These are phyloP conservation scores for Caenorhabditis brenneri DNA, from an alignment of 1,140 invertebrate genomes.

Conservation along the genomic window DNA sequence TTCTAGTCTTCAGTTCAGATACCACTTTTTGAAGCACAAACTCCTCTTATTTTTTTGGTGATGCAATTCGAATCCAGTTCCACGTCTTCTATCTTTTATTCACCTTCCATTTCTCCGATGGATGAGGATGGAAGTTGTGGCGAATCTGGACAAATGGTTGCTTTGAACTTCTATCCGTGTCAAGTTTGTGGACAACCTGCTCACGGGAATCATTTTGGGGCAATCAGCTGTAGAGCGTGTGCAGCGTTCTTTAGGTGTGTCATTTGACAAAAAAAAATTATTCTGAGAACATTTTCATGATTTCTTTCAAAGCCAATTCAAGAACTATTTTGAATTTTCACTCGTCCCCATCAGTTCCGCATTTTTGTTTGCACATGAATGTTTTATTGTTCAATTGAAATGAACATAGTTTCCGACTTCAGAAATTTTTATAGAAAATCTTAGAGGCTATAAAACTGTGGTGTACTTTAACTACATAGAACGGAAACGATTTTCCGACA, in stretches of 20 bases:
- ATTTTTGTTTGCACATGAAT: too few species aligned
- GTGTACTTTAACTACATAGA: too few species aligned
- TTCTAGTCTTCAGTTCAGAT: not conserved
- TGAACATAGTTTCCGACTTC: too few species aligned
- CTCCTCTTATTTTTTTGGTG: not conserved
- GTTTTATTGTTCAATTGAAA: too few species aligned
- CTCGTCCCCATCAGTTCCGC: too few species aligned
- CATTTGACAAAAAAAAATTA: too few species aligned
- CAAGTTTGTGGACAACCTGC: slow-evolving; percentile 43
- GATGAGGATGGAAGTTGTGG: not conserved
- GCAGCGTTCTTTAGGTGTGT: slow-evolving; percentile 36
- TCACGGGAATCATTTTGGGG: slow-evolving; percentile 51
- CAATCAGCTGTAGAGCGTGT: slow-evolving; percentile 43
- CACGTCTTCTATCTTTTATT: not conserved
- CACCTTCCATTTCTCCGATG: not conserved
- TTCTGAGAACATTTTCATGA: too few species aligned
- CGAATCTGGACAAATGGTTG: not conserved
- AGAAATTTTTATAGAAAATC: too few species aligned
- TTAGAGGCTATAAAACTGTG: too few species aligned
- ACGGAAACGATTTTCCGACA: too few species aligned
- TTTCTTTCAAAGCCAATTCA: too few species aligned
- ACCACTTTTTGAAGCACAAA: not conserved
- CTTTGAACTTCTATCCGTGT: not conserved
- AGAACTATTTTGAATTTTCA: too few species aligned
- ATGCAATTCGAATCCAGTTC: not conserved